Evolutionary conservation across 1,140 invertebrate species (phyloP).

Genomic region (Copidosoma floridanum): DNA sequence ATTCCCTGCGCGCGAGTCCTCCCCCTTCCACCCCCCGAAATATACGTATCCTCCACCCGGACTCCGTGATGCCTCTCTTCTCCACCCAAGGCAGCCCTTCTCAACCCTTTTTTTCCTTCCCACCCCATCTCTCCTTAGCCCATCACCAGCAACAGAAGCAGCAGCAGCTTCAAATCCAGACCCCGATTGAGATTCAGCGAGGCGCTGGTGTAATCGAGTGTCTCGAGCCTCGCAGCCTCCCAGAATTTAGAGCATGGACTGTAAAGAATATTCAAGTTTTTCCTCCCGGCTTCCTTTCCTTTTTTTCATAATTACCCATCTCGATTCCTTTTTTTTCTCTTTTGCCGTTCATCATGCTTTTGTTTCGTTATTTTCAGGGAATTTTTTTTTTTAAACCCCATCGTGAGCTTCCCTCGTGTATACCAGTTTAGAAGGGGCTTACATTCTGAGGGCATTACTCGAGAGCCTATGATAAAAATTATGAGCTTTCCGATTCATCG

Average conservation of each 20-base stretch:
- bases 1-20: slow-evolving; percentile 34
- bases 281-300: neutral
- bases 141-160: no score
- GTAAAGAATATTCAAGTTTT: slow-evolving; percentile 27
- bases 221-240: neutral
- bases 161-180: slow-evolving; percentile 34
- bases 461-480: no score
- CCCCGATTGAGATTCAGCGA: slow-evolving; percentile 41
- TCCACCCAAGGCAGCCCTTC: no score
- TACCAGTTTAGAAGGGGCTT: neutral
- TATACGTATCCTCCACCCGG: no score
- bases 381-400: neutral
- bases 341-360: neutral
- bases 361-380: neutral
- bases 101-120: no score
- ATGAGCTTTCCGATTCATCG: no score
- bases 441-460: no score
- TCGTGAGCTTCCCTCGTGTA: neutral
- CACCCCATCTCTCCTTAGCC: no score
- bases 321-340: neutral
- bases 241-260: slow-evolving; percentile 3
- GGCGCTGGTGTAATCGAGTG: slow-evolving; percentile 39
- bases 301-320: neutral
- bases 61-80: no score
- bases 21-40: neutral